These are phyloP conservation scores for Dendrocopos noguchii DNA, from an alignment of 2,113 vertebrate species.

Conservation along the genomic window DNA sequence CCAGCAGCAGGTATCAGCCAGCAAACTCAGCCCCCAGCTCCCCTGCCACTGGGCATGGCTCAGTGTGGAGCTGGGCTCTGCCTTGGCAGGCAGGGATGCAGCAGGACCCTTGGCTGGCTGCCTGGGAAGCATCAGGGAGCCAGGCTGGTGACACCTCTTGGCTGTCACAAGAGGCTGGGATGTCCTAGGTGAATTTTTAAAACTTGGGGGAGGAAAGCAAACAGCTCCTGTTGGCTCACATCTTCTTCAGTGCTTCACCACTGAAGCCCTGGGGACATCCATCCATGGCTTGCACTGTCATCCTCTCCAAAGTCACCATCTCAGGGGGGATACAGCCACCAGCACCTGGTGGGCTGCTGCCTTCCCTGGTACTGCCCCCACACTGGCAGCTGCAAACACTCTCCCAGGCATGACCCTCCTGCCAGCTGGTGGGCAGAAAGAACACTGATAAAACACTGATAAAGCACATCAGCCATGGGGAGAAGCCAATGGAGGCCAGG, in stretches of 20 bases:
- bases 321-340: neutral
- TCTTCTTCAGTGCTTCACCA: neutral
- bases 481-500: neutral
- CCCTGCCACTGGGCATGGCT: neutral
- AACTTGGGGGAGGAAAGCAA: neutral
- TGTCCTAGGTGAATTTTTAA: neutral
- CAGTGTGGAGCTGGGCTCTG: neutral
- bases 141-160: neutral
- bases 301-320: neutral
- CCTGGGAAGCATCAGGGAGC: neutral
- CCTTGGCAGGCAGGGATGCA: neutral
- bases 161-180: neutral
- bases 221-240: neutral
- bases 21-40: neutral
- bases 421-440: rapidly evolving
- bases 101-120: neutral
- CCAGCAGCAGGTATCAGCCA: neutral
- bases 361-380: neutral
- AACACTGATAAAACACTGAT: neutral
- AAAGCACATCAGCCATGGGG: neutral
- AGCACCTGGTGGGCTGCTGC: neutral
- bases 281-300: neutral
- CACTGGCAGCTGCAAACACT: rapidly evolving
- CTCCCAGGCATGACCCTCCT: neutral
- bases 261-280: neutral